phyloP scores from a whole-genome alignment of 2,797 vertebrate species.

The Pseudomugil gertrudae region DNA sequence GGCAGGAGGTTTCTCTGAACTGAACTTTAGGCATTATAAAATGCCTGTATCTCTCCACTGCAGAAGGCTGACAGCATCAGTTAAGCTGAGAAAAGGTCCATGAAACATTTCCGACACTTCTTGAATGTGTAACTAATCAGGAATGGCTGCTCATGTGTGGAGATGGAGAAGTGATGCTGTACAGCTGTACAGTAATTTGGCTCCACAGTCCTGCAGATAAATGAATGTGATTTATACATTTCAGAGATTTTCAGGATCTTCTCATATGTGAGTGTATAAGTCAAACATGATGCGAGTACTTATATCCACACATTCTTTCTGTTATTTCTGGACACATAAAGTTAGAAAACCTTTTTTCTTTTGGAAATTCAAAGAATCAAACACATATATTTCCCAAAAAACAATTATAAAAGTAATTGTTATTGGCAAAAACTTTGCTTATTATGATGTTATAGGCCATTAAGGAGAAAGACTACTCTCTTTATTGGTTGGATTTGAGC shows the following conservation, averaged over 20 bases:
- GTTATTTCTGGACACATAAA: conserved; percentile 10
- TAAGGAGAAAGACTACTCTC: conserved; percentile 36
- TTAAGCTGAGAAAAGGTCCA: conserved; percentile 53
- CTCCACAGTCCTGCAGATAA: conserved; percentile 14
- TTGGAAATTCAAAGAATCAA: conserved; percentile 8
- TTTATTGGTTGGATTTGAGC: conserved; percentile 64
- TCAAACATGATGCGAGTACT: conserved; percentile 15
- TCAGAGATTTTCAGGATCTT: conserved; percentile 27
- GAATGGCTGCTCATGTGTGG: conserved; percentile 71
- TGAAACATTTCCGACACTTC: conserved; percentile 80
- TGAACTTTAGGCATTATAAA: conserved; percentile 25
- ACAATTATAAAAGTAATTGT: conserved; percentile 49
- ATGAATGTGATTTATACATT: conserved; percentile 32
- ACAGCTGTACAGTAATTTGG: conserved; percentile 32
- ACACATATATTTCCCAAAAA: conserved; percentile 31
- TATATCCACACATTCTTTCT: conserved; percentile 8
- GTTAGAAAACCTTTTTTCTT: conserved; percentile 12
- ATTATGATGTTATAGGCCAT: conserved; percentile 60
- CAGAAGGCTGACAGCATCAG: conserved; percentile 53
- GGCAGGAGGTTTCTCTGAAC: conserved; percentile 14
- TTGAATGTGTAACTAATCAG: conserved; percentile 79
- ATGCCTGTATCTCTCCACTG: conserved; percentile 44
- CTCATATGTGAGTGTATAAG: not conserved
- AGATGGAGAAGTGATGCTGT: conserved; percentile 33
- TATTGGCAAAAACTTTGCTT: conserved; percentile 34